Conservation (phyloP, 1,140 invertebrate species). For the Oncopeltus fasciatus region DNA sequence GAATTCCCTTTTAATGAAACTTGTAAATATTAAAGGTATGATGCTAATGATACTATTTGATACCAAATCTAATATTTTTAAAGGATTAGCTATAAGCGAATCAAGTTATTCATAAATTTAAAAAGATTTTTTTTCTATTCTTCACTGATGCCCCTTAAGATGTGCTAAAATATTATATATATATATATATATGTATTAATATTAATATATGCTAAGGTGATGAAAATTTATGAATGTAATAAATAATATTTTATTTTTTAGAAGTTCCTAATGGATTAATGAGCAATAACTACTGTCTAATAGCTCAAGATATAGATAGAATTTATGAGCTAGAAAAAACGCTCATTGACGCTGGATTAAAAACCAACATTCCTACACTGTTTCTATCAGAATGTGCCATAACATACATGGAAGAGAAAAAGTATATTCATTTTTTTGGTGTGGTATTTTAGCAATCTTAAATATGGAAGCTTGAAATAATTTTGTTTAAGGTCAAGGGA, state of each 20-base stretch:
- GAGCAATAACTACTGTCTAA: constrained; percentile 75
- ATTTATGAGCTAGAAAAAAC: constrained; percentile 59
- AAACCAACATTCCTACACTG: constrained; percentile 65
- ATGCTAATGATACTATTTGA: background rate
- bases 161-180: too few relatives aligned
- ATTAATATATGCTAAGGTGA: too few relatives aligned
- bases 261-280: constrained; percentile 81
- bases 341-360: constrained; percentile 55
- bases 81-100: background rate
- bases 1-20: constrained; percentile 49
- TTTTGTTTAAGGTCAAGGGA: constrained; percentile 18
- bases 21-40: constrained; percentile 10
- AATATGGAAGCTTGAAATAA: background rate
- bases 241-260: too few relatives aligned
- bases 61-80: background rate
- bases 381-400: constrained; percentile 93
- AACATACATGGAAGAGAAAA: constrained; percentile 66
- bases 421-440: constrained; percentile 10
- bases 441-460: background rate
- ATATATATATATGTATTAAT: too few relatives aligned
- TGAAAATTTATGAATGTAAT: too few relatives aligned
- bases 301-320: constrained; percentile 75
- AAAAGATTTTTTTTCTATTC: background rate
- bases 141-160: background rate
- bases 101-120: too few relatives aligned